A percentile compares a stretch with the other conserved stretches of the same genome.
Evolutionary conservation across 2,888 invertebrate genomes (phyloP).

Genomic region (Melieria omissa): DNA sequence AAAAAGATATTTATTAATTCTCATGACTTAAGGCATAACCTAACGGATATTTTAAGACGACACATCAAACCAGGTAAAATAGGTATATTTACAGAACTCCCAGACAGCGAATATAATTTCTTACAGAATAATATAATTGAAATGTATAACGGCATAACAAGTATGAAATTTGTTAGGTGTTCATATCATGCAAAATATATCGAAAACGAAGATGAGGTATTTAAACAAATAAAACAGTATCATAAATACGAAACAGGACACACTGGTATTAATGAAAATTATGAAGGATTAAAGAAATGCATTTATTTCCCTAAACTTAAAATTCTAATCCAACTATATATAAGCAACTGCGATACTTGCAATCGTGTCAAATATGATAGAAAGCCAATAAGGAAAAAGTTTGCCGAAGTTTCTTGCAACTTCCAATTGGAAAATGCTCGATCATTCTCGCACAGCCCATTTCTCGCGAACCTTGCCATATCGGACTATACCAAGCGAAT

Average conservation of each 20-base stretch:
- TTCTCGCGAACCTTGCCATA: too few species aligned
- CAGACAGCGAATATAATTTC: constrained; percentile 33
- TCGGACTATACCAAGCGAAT: too few species aligned
- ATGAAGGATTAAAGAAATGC: constrained; percentile 3
- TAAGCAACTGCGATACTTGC: constrained; percentile 1
- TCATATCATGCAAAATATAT: constrained; percentile 38
- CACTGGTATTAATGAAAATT: constrained; percentile 9
- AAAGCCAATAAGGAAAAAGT: constrained; percentile 12
- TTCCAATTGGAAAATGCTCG: too few species aligned
- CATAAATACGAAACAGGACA: constrained; percentile 8
- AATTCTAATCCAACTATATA: constrained; percentile 1
- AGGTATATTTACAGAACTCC: constrained; percentile 36
- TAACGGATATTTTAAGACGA: constrained; percentile 31
- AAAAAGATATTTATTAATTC: constrained; percentile 30
- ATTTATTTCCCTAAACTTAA: constrained; percentile 3
- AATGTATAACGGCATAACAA: constrained; percentile 33
- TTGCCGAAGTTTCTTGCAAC: too few species aligned
- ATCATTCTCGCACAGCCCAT: too few species aligned
- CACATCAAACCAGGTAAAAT: constrained; percentile 28
- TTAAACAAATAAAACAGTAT: background rate
- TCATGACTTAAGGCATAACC: constrained; percentile 27
- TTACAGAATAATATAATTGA: constrained; percentile 41
- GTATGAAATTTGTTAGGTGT: constrained; percentile 40
- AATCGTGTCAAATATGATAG: constrained; percentile 14
- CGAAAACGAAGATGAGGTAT: constrained; percentile 37